Conservation (phyloP, 1,140 invertebrate species). For the Thereuonema tuberculata region DNA sequence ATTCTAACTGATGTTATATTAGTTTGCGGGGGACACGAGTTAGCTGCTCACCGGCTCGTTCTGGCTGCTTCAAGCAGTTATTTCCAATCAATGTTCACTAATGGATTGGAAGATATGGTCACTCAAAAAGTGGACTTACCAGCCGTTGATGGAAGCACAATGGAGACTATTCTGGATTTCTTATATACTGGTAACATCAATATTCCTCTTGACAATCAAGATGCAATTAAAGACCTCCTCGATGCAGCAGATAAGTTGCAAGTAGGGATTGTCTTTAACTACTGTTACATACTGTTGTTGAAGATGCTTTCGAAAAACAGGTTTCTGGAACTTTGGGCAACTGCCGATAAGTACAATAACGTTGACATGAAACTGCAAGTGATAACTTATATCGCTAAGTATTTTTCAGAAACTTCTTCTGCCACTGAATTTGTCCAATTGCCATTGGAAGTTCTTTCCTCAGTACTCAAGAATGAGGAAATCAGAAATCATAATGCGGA, state of each 20-base stretch:
- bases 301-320: too few relatives aligned
- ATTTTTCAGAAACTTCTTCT: too few relatives aligned
- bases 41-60: not conserved
- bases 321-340: too few relatives aligned
- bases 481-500: too few relatives aligned
- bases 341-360: too few relatives aligned
- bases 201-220: not conserved
- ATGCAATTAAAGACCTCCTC: not conserved
- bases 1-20: not conserved
- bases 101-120: not conserved
- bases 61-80: not conserved
- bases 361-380: too few relatives aligned
- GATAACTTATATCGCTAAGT: too few relatives aligned
- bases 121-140: not conserved
- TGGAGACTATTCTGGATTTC: not conserved
- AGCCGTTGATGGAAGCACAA: not conserved
- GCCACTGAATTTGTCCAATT: too few relatives aligned
- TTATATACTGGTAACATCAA: not conserved
- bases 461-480: too few relatives aligned
- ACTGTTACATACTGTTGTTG: too few relatives aligned
- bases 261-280: not conserved
- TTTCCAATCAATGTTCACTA: not conserved
- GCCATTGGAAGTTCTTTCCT: too few relatives aligned
- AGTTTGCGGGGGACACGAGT: not conserved
- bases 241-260: not conserved